Base-by-base conservation (phyloP, 35 echinoderm and acorn worm species). In the Lytechinus pictus region DNA sequence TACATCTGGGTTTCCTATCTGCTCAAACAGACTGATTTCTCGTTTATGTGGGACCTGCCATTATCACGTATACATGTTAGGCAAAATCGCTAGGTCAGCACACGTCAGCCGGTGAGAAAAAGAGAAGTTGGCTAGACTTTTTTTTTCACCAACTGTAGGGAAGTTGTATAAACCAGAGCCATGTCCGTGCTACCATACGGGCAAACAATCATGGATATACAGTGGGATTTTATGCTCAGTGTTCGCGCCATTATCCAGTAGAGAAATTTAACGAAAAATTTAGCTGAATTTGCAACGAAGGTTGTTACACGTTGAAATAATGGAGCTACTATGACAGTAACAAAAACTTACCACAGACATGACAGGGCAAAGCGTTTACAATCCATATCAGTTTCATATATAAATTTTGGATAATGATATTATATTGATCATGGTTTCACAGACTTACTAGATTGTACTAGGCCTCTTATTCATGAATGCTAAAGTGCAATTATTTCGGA, bases 21-120 rank as follows among this genome's bases (percentile, higher is more conserved):
- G 66, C 16, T 24, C 66, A 79, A 79, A 79, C 66, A 79, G 16
- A 79, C 66, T 16, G 66, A 79, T 24, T 79, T 79, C 66, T 79
- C 66, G 66, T 79, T 79, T 79, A 60, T n/a, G 66, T 24, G 21
- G 66, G 66, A 24, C 66, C 66, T 79, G 66, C 66, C 5, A 79
- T n/a, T 16, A 79, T 79, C 66, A 79, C 66, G 66, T 6, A 24
- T 79, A 79, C 66, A 79, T 79, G 66, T 79, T 24, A 79, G 21
- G 66, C 16, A 79, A 79, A 79, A 79, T 79, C 66, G 66, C 66
- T 79, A 79, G 66, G 66, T 79, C 66, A 79, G 66, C 66, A 79
- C 66, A 79, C 66, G 66, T 19, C 66, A 79, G 66, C 66, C 66
- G 16, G 16, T 79, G 66, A 79, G 66, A 79, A 79, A 79, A 79